Conservation (phyloP, 2,888 invertebrate genomes). For the Lepidocyrtinus sp. region DNA sequence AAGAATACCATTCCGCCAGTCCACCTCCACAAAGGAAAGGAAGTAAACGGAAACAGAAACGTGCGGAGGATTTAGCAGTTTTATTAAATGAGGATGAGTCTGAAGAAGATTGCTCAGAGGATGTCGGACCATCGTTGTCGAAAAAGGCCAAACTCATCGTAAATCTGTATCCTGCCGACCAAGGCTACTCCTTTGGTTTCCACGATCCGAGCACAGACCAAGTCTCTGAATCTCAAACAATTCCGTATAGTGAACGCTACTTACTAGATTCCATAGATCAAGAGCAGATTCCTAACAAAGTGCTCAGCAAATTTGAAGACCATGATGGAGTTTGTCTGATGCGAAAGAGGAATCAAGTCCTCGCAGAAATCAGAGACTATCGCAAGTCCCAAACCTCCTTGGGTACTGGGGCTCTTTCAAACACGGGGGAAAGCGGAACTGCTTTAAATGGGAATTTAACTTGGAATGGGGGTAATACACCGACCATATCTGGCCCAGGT, state of each 20-base stretch:
- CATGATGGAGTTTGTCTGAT: slow-evolving; percentile 53
- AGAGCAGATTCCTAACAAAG: slow-evolving; percentile 62
- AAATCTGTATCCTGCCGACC: slow-evolving; percentile 61
- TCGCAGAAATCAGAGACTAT: slow-evolving; percentile 67
- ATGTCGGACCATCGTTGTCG: slow-evolving; percentile 39
- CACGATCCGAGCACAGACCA: slow-evolving; percentile 56
- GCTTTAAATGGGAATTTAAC: slow-evolving; percentile 23
- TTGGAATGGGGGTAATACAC: slow-evolving; percentile 2
- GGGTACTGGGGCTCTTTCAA: not conserved
- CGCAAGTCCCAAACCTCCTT: slow-evolving; percentile 36
- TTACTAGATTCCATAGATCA: slow-evolving; percentile 65
- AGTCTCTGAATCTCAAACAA: slow-evolving; percentile 60
- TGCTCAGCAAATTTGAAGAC: slow-evolving; percentile 59
- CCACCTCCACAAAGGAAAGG: slow-evolving; percentile 37
- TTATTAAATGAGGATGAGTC: slow-evolving; percentile 40
- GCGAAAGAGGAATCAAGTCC: slow-evolving; percentile 59
- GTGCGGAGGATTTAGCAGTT: slow-evolving; percentile 22
- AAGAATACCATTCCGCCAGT: too few species aligned
- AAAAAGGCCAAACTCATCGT: slow-evolving; percentile 63
- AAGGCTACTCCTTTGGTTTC: slow-evolving; percentile 64
- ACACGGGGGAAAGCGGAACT: not conserved
- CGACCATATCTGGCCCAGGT: too few species aligned
- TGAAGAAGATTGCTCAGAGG: slow-evolving; percentile 36
- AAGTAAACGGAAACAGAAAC: slow-evolving; percentile 39
- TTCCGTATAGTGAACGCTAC: slow-evolving; percentile 66